Conservation (phyloP, 1,140 invertebrate species). For the Prorops nasuta region DNA sequence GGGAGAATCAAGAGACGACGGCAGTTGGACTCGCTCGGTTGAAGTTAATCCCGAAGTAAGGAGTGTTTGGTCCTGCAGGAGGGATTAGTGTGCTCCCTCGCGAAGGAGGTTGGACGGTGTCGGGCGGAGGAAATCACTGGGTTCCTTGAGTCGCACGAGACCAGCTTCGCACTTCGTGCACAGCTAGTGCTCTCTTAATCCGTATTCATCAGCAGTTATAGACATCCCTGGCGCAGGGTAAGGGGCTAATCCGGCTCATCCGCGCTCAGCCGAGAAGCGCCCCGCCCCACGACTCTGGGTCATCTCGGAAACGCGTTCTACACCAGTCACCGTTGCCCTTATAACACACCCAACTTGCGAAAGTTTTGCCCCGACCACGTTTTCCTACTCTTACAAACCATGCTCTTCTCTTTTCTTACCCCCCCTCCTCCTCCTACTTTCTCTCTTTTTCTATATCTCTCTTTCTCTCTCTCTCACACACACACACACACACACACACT, state of each 20-base stretch:
- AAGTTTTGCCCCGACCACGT: neutral
- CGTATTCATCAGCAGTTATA: constrained; percentile 44
- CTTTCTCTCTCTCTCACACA: too few species aligned
- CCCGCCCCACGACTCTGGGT: constrained; percentile 29
- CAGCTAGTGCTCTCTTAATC: constrained; percentile 36
- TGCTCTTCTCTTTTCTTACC: too few species aligned
- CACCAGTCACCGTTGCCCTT: constrained; percentile 16
- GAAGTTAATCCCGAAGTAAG: constrained; percentile 30
- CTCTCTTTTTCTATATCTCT: too few species aligned
- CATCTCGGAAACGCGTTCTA: constrained; percentile 27
- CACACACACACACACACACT: too few species aligned
- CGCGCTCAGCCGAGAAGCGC: constrained; percentile 32
- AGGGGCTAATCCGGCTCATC: constrained; percentile 40
- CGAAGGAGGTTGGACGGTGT: neutral
- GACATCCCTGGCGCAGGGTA: constrained; percentile 29
- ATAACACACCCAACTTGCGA: neutral
- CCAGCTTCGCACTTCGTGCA: constrained; percentile 26
- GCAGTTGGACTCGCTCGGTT: constrained; percentile 7
- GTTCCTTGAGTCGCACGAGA: constrained; percentile 16
- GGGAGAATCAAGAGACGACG: constrained; percentile 3
- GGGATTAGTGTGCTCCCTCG: constrained; percentile 24
- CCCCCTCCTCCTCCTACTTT: too few species aligned
- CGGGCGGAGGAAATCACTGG: constrained; percentile 16
- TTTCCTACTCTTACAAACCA: neutral
- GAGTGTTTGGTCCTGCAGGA: constrained; percentile 33